Evolutionary conservation across 1,140 invertebrate genomes (phyloP), one percentile per base, ranked within the genome.

Genomic region (Pogonomyrmex barbatus): DNA sequence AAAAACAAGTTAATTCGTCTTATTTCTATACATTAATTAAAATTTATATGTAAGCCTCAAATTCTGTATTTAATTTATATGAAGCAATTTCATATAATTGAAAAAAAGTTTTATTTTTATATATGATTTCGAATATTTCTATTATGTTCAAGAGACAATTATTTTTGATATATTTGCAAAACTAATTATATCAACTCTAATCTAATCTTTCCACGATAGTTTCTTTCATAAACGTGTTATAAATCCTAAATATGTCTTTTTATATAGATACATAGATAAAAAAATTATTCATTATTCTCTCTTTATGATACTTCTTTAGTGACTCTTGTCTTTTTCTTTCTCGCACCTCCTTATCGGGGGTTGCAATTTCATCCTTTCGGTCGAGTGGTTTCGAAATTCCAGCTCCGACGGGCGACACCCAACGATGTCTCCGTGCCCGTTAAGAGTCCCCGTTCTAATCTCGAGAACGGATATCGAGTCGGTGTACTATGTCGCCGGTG

Each of bases 361-460:
- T 85, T 87, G 90, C 90, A 91, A 91, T 91, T 89, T 91, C 85
- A 85, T 91, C 87, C 89, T 91, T 89, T 91, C 83, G 71, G 82
- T 81, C 87, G 89, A 90, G 89, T 85, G 90, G 75, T 88, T 90
- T 90, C 75, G 76, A 88, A 90, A 89, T 90, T 90, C 88, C 89
- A 90, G 79, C 75, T 88, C 76, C 60, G 88, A 87, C 79, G 73
- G 78, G 60, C 75, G 89, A 90, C 85, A 67, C 62, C 78, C 88
- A 89, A 87, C 88, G 85, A 89, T 60, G 78, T 75, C 88, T 86
- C 62, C 82, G 71, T 71, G 87, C 56, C 79, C 73, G 78, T 88
- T 87, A 89, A 87, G 71, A 84, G 79, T 84, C 75, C 56, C 75
- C 85, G 79, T 54, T 87, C 88, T 90, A 90, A 90, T 90, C 89